A percentile compares a stretch with the other conserved stretches of the same genome.
These are phyloP conservation scores for Neelides sp. DNA, from an alignment of 1,140 invertebrate species.

Conservation along the genomic window DNA sequence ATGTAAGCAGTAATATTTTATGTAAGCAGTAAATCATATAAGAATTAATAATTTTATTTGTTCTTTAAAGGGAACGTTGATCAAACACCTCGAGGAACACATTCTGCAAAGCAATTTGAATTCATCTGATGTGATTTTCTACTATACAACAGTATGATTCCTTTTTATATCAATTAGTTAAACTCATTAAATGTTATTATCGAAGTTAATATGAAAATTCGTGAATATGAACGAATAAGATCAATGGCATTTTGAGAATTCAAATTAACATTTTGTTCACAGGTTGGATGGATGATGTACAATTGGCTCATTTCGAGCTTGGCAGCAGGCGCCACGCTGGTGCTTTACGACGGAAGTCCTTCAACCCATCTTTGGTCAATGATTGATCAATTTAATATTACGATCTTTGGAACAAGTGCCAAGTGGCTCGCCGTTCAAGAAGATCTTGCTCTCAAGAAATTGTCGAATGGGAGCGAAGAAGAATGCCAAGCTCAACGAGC, in stretches of 20 bases:
- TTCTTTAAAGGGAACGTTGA: constrained; percentile 42
- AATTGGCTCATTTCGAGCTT: constrained; percentile 43
- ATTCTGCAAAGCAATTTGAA: constrained; percentile 42
- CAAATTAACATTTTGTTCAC: background rate
- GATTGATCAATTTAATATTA: constrained; percentile 42
- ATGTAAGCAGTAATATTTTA: too few species aligned
- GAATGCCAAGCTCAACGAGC: constrained; percentile 17
- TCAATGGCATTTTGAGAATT: too few species aligned
- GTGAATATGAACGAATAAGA: too few species aligned
- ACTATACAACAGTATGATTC: constrained; percentile 45
- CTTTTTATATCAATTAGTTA: too few species aligned
- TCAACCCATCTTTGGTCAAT: constrained; percentile 44
- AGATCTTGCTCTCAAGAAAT: constrained; percentile 31
- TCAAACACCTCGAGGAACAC: constrained; percentile 49
- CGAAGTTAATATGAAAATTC: too few species aligned
- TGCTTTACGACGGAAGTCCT: constrained; percentile 49
- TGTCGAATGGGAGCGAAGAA: background rate
- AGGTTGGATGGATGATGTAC: constrained; percentile 55
- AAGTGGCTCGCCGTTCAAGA: constrained; percentile 46
- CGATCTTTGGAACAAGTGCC: constrained; percentile 46
- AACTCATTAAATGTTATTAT: background rate
- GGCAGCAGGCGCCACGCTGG: constrained; percentile 41
- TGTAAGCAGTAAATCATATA: too few species aligned
- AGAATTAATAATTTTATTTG: too few species aligned
- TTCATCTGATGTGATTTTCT: constrained; percentile 43